Percentiles rank a stretch among this genome's conserved stretches.
Evolutionary conservation across 2,888 invertebrate species (phyloP).

Genomic region (Monochamus alternatus): DNA sequence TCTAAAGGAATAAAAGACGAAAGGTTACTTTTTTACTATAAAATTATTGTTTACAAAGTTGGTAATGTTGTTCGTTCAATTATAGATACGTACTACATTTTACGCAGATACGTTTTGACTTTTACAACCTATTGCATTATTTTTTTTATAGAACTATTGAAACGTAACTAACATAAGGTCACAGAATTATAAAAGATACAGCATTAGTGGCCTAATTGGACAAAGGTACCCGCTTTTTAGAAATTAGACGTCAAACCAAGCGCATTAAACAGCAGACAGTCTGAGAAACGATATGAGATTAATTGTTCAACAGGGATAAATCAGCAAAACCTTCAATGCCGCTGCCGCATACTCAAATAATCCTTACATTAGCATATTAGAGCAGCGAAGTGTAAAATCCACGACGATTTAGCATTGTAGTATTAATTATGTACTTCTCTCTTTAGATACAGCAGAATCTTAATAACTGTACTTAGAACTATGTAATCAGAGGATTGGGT

Average conservation of each 20-base stretch:
- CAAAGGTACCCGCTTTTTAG: constrained; percentile 32
- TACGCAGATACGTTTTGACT: too few relatives aligned
- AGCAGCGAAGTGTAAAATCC: constrained; percentile 29
- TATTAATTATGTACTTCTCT: constrained; percentile 28
- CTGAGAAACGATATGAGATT: constrained; percentile 36
- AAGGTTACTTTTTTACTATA: too few relatives aligned
- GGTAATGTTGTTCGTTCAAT: too few relatives aligned
- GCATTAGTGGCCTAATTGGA: constrained; percentile 25
- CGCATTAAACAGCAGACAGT: constrained; percentile 30
- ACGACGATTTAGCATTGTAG: constrained; percentile 11
- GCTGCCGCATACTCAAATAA: constrained; percentile 33
- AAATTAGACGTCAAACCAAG: constrained; percentile 32
- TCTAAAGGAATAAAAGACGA: too few relatives aligned
- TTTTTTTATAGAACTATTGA: too few relatives aligned
- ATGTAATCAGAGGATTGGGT: too few relatives aligned
- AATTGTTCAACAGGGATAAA: constrained; percentile 36
- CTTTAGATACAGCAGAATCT: not conserved
- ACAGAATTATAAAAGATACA: too few relatives aligned
- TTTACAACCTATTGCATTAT: too few relatives aligned
- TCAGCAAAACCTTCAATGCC: constrained; percentile 36
- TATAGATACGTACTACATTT: too few relatives aligned
- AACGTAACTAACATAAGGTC: too few relatives aligned
- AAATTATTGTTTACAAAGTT: too few relatives aligned
- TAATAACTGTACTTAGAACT: too few relatives aligned
- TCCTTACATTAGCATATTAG: constrained; percentile 36